These are phyloP conservation scores for Lanistes nyassanus DNA, from an alignment of 1,140 invertebrate species.

Conservation along the genomic window DNA sequence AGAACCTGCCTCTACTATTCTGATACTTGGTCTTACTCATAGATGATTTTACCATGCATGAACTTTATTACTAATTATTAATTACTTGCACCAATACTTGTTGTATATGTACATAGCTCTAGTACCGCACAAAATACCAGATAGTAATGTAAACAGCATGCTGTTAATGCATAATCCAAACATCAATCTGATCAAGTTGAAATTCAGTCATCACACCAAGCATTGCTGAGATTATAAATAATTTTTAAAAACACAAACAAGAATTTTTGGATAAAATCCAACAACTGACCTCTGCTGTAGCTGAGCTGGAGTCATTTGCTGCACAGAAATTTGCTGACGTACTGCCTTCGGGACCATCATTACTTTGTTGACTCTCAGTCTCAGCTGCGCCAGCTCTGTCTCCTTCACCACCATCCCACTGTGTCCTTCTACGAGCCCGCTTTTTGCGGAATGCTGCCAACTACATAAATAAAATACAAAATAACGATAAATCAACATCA, in stretches of 20 bases:
- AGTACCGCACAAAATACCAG: too few relatives aligned
- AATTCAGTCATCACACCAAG: too few relatives aligned
- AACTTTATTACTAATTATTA: too few relatives aligned
- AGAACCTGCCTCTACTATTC: too few relatives aligned
- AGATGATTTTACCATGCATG: too few relatives aligned
- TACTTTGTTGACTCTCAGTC: not conserved
- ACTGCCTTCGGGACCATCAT: not conserved
- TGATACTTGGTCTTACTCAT: too few relatives aligned
- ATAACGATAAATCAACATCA: not conserved
- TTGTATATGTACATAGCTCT: too few relatives aligned
- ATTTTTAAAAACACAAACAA: not conserved
- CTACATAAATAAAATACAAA: constrained; percentile 36
- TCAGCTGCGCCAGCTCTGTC: not conserved
- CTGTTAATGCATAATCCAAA: not conserved
- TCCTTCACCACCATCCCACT: constrained; percentile 13
- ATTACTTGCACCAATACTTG: too few relatives aligned
- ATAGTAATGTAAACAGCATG: not conserved
- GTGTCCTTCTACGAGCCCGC: constrained; percentile 34
- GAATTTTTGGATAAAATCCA: too few relatives aligned
- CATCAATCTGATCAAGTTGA: too few relatives aligned
- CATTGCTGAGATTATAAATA: too few relatives aligned
- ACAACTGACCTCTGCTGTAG: constrained; percentile 20
- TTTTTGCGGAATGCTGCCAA: constrained; percentile 55
- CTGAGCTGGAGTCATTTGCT: constrained; percentile 18
- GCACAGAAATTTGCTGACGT: not conserved